A percentile compares a stretch with the other conserved stretches of the same genome.
Evolutionary conservation across 2,888 invertebrate species (phyloP).

Genomic region (Dyspetes luteomarginatus): DNA sequence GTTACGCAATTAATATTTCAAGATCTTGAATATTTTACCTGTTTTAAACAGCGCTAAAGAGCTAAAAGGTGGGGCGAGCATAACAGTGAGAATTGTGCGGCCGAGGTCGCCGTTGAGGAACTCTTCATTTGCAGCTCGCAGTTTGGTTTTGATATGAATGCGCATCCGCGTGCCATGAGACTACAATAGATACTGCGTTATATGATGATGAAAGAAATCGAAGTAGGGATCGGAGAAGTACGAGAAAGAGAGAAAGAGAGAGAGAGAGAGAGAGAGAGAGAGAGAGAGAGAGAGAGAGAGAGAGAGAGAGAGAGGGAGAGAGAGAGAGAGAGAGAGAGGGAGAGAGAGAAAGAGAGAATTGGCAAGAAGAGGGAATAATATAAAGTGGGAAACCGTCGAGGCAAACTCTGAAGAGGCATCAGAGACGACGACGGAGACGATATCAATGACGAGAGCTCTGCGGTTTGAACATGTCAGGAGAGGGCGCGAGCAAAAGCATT

Average conservation of each 20-base stretch:
- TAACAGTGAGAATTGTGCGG: conserved; percentile 6
- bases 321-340: no score
- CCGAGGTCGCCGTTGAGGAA: not conserved
- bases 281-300: not conserved
- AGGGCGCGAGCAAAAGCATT: conserved; percentile 38
- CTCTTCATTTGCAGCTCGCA: conserved; percentile 11
- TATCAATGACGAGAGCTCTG: conserved; percentile 21
- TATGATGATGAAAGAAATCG: conserved; percentile 4
- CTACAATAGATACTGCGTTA: conserved; percentile 1
- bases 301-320: not conserved
- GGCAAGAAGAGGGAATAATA: conserved; percentile 33
- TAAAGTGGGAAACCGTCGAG: not conserved
- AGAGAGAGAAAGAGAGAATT: not conserved
- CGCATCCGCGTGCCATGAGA: conserved; percentile 13
- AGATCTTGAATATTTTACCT: no score
- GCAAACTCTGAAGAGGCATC: conserved; percentile 36
- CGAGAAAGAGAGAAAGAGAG: not conserved
- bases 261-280: not conserved
- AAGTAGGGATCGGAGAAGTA: not conserved
- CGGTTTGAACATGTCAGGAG: conserved; percentile 53
- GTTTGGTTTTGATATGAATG: conserved; percentile 43
- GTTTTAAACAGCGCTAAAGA: no score
- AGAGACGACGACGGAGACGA: conserved; percentile 22
- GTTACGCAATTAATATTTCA: no score
- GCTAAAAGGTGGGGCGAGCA: conserved; percentile 7